A percentile compares a stretch with the other conserved stretches of the same genome.
Conservation (phyloP, 2,113 vertebrate species). For the Ancistrus triradiatus region DNA sequence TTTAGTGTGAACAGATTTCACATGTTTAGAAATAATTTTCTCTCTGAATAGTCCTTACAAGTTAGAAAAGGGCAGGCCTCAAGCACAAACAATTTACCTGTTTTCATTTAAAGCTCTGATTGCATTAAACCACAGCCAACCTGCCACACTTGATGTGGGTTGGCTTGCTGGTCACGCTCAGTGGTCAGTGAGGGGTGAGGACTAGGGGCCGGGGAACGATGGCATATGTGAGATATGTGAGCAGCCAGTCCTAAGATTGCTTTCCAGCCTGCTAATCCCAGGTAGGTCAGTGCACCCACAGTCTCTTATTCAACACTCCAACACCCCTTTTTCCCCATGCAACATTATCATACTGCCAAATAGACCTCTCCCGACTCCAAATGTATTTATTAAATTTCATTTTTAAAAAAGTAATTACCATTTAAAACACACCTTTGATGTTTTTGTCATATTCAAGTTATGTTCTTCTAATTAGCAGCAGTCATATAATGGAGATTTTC, state of each 20-base stretch:
- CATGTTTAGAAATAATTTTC: not conserved
- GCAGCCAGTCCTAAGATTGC: conserved; percentile 21
- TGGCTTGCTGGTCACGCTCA: conserved; percentile 28
- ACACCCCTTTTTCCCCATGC: not conserved
- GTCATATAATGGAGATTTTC: conserved; percentile 44
- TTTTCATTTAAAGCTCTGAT: conserved; percentile 28
- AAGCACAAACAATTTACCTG: conserved; percentile 13
- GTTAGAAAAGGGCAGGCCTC: not conserved
- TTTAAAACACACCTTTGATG: conserved; percentile 43
- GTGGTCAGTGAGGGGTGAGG: conserved; percentile 26
- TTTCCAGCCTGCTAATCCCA: conserved; percentile 28
- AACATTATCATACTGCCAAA: conserved; percentile 16
- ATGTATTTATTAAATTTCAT: conserved; percentile 37
- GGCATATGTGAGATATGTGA: conserved; percentile 17
- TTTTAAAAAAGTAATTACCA: conserved; percentile 48
- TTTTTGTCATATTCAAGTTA: conserved; percentile 37
- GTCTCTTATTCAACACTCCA: not conserved
- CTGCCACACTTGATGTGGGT: not conserved
- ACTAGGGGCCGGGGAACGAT: conserved; percentile 2
- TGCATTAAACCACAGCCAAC: conserved; percentile 26
- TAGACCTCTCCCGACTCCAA: not conserved
- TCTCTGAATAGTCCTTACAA: not conserved
- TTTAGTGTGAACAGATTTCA: not conserved
- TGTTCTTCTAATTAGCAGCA: conserved; percentile 51
- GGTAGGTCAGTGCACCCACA: conserved; percentile 20